Evolutionary conservation across 2,113 vertebrate genomes (phyloP).

Genomic region (Colossoma macropomum): DNA sequence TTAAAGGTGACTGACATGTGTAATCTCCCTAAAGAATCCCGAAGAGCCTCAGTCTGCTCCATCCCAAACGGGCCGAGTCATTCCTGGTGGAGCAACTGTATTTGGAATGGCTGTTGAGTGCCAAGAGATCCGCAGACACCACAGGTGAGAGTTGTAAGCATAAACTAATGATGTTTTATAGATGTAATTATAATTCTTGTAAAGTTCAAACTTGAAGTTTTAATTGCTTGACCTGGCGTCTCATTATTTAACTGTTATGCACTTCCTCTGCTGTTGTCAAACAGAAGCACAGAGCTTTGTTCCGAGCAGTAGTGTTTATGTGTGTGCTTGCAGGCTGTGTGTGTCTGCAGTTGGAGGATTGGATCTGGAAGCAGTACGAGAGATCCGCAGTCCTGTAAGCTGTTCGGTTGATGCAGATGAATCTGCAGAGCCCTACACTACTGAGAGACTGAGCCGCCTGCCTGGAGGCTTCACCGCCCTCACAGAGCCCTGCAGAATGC

Average conservation of each 20-base stretch:
- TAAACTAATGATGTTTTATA: too few relatives aligned
- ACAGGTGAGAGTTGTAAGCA: slow-evolving; percentile 78
- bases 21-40: slow-evolving; percentile 55
- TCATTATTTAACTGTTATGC: background rate
- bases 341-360: slow-evolving; percentile 82
- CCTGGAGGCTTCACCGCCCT: slow-evolving; percentile 87
- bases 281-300: background rate
- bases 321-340: slow-evolving; percentile 74
- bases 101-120: slow-evolving; percentile 93
- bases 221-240: background rate
- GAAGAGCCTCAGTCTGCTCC: slow-evolving; percentile 61
- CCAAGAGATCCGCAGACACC: slow-evolving; percentile 91
- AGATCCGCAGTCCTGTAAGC: slow-evolving; percentile 85
- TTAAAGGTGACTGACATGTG: background rate
- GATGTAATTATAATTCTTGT: too few relatives aligned
- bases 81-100: slow-evolving; percentile 89
- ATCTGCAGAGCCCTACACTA: slow-evolving; percentile 91
- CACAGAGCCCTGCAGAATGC: slow-evolving; percentile 86
- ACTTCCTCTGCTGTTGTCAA: background rate
- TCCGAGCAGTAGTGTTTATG: background rate
- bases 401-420: slow-evolving; percentile 81
- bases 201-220: too few relatives aligned
- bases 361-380: slow-evolving; percentile 74
- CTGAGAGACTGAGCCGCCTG: slow-evolving; percentile 89
- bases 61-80: slow-evolving; percentile 87